phyloP scores from a whole-genome alignment of 2,797 vertebrate species.

The Podargus strigoides region DNA sequence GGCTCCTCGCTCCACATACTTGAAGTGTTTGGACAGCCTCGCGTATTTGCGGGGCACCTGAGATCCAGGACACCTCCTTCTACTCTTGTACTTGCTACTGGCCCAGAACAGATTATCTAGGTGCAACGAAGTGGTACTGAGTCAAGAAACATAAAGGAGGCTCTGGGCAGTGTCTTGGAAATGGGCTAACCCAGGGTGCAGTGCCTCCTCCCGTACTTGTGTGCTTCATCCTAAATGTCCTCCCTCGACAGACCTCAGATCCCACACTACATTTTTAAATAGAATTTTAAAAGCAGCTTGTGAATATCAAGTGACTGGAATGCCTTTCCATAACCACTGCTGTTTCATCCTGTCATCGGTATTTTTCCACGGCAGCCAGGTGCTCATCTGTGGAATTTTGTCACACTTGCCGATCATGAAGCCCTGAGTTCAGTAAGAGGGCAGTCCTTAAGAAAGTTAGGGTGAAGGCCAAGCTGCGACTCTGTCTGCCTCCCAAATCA shows the following conservation, averaged over 20 bases:
- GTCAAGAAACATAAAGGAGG: neutral
- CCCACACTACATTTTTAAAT: neutral
- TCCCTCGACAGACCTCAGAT: neutral
- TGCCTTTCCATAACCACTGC: neutral
- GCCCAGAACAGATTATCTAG: neutral
- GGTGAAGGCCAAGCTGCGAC: neutral
- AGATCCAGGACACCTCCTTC: neutral
- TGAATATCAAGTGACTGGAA: neutral
- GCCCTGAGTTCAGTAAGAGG: neutral
- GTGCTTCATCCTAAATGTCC: neutral
- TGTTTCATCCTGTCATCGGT: neutral
- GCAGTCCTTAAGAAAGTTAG: neutral
- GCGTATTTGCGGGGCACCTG: neutral
- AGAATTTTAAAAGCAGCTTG: neutral
- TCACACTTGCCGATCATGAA: neutral
- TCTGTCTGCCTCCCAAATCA: neutral
- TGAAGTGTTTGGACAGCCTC: neutral
- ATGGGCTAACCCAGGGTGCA: fast-evolving
- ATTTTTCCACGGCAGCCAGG: neutral
- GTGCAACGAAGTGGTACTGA: neutral
- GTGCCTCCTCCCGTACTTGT: neutral
- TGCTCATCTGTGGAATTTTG: neutral
- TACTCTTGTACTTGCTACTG: neutral
- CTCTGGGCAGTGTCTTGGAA: neutral
- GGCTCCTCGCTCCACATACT: neutral